Base-by-base conservation (phyloP, 2,888 invertebrate species). In the Xestia xanthographa region DNA sequence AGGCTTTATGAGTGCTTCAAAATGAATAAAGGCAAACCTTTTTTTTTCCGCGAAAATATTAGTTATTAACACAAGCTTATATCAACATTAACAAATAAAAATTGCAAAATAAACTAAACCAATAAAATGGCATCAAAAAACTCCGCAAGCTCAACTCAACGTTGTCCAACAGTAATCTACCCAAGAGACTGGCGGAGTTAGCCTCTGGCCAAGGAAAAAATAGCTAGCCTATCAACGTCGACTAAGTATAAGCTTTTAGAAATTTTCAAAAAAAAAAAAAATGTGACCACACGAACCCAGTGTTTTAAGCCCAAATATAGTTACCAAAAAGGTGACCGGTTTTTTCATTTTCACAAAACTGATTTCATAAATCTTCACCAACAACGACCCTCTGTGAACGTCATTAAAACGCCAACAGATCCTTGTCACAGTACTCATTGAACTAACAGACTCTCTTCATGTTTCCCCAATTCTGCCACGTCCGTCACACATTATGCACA, bases 401-500 rank as follows among this genome's bases (percentile, higher is more conserved):
- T 58, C n/a, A 45, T 26, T 26, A 5, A 53, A 72, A 26, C 22
- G 1, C 58, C 9, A 58, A 58, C 3, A 58, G 17, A 20, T 38
- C 62, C 12, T 38, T 38, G 38, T 38, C 5, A 22, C 38, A 38
- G n/a, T 63, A 8, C 38, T 63, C 8, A 63, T 41, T 41, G 9
- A 41, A 41, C 11, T 34, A 34, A 34, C 34, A 34, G 34, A 34
- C 34, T 34, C 34, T 41, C 41, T 41, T 14, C 14, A 12, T 20
- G 45, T 38, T 45, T 4, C 12, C 22, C 34, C 45, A 79, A 34
- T 65, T 48, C 53, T 14, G 53, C 11, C 26, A 29, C 26, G 9
- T 14, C 29, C 34, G 9, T 14, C 43, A 26, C 22, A 26, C 29
- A 45, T n/a, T 58, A 43, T 11, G 17, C 12, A 48, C 84, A 83